These are phyloP conservation scores for Drosophila pachea DNA, from an alignment of 1,140 invertebrate species.

Conservation along the genomic window DNA sequence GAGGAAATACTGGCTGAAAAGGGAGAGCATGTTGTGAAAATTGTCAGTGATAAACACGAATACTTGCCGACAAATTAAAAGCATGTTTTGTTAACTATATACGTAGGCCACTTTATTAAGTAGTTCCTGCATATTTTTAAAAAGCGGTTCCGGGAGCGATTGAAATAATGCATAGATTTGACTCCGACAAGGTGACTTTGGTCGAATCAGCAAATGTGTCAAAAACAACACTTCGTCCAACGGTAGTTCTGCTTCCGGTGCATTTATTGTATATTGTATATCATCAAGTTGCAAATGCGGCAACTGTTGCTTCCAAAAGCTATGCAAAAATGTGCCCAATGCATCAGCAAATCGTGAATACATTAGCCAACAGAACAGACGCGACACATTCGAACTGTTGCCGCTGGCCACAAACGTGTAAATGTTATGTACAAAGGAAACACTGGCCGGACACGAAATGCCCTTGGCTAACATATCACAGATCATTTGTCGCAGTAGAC, in stretches of 20 bases:
- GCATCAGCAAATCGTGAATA: conserved; percentile 38
- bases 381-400: conserved; percentile 23
- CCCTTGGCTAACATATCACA: conserved; percentile 47
- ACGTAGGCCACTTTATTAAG: conserved; percentile 67
- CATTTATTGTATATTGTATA: conserved; percentile 19
- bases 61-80: conserved; percentile 49
- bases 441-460: not conserved
- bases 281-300: conserved; percentile 47
- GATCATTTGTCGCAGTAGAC: conserved; percentile 54
- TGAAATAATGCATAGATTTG: conserved; percentile 31
- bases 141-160: not conserved
- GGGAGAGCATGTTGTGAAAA: conserved; percentile 82
- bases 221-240: conserved; percentile 45
- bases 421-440: conserved; percentile 48
- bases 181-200: conserved; percentile 48
- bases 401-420: conserved; percentile 34
- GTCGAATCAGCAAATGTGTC: conserved; percentile 49
- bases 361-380: conserved; percentile 43
- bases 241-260: conserved; percentile 8
- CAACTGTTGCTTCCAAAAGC: conserved; percentile 47
- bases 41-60: conserved; percentile 47
- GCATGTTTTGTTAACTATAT: conserved; percentile 55
- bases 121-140: conserved; percentile 29
- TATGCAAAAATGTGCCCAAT: conserved; percentile 31
- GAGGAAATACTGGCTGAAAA: conserved; percentile 90